Conservation (phyloP, 2,797 vertebrate genomes). For the Potorous gilbertii region DNA sequence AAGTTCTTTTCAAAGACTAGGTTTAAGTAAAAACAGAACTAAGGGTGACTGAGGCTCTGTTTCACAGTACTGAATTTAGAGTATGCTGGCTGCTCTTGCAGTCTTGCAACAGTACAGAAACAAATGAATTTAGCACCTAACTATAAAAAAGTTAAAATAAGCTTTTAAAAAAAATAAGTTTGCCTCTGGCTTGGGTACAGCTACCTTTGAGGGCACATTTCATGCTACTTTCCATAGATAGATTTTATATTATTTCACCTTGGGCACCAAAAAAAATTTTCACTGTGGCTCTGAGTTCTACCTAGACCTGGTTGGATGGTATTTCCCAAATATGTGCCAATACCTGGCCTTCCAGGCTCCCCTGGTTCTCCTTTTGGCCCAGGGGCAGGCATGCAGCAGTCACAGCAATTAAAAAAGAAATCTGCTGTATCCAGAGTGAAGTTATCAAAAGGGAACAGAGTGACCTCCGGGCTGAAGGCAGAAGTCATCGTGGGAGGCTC, state of each 20-base stretch:
- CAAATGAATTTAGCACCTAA: neutral
- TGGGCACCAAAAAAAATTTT: neutral
- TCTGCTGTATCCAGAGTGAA: conserved; percentile 92
- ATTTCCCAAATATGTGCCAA: neutral
- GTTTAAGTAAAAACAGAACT: neutral
- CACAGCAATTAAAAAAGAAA: conserved; percentile 97
- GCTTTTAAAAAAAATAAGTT: neutral
- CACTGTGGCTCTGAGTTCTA: neutral
- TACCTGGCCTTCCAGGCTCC: conserved; percentile 91
- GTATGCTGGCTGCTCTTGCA: neutral
- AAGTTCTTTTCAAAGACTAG: neutral
- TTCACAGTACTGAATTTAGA: neutral
- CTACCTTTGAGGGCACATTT: neutral
- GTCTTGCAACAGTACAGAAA: neutral
- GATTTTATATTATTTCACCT: neutral
- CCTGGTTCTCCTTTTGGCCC: conserved; percentile 90
- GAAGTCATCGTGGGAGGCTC: conserved; percentile 46
- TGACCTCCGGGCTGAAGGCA: conserved; percentile 58
- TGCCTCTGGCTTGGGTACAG: neutral
- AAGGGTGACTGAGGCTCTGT: neutral
- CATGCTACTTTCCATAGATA: neutral
- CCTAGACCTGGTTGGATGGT: neutral
- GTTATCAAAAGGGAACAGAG: conserved; percentile 85
- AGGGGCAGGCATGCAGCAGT: conserved; percentile 90
- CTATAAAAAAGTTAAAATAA: neutral